Conservation (phyloP, 2,888 invertebrate genomes). For the Frankliniella intonsa region DNA sequence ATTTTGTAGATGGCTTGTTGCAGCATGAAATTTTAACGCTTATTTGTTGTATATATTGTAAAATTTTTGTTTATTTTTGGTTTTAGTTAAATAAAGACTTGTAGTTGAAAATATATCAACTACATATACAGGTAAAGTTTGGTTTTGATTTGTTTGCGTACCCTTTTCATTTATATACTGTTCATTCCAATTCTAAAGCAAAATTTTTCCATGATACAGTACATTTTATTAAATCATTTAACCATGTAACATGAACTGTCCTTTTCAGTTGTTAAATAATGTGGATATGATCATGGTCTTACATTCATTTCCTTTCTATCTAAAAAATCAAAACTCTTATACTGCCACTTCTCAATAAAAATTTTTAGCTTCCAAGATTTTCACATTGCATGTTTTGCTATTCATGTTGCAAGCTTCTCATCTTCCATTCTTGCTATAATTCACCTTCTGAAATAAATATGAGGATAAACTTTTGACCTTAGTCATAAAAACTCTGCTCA, state of each 20-base stretch:
- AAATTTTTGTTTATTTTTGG: slow-evolving; percentile 23
- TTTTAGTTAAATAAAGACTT: slow-evolving; percentile 21
- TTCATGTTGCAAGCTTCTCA: neutral
- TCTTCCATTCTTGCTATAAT: neutral
- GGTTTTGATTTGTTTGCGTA: slow-evolving; percentile 1
- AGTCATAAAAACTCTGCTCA: too few relatives aligned
- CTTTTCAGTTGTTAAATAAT: too few relatives aligned
- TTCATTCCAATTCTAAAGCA: neutral
- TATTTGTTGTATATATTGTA: slow-evolving; percentile 6
- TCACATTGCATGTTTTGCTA: neutral
- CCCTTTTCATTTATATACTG: neutral
- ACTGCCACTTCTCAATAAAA: too few relatives aligned
- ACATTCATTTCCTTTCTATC: neutral
- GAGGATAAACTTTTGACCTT: too few relatives aligned
- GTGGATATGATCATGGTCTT: too few relatives aligned
- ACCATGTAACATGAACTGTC: too few relatives aligned
- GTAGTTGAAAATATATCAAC: slow-evolving; percentile 17
- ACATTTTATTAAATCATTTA: too few relatives aligned
- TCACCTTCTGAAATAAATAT: neutral
- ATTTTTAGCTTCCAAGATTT: neutral
- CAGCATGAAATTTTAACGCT: slow-evolving; percentile 26
- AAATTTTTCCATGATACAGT: neutral
- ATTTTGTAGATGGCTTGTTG: slow-evolving; percentile 11
- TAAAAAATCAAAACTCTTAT: neutral
- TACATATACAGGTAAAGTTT: slow-evolving; percentile 4